Conservation (phyloP, 2,113 vertebrate genomes). For the Monarcha castaneiventris region DNA sequence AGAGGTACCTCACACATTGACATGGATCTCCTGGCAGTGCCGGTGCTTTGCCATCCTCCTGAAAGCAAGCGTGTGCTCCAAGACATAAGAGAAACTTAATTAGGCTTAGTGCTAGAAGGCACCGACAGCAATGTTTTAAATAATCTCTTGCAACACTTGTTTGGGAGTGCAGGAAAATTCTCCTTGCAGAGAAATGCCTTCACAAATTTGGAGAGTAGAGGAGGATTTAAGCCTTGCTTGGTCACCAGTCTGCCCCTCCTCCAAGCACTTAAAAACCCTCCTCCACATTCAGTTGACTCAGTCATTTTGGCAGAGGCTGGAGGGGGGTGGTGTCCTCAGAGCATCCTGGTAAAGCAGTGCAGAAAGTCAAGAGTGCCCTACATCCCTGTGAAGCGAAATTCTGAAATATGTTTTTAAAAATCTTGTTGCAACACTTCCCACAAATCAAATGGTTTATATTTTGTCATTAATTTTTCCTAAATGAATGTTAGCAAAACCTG, state of each 20-base stretch:
- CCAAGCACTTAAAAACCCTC: not conserved
- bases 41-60: not conserved
- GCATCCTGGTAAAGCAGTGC: not conserved
- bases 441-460: not conserved
- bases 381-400: not conserved
- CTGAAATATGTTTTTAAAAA: not conserved
- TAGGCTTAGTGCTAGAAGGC: slow-evolving; percentile 28
- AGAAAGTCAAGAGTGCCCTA: not conserved
- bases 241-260: not conserved
- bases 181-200: not conserved
- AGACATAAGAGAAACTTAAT: slow-evolving; percentile 14
- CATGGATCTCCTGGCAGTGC: not conserved
- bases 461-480: not conserved
- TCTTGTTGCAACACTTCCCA: not conserved
- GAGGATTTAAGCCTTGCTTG: not conserved
- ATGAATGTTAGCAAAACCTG: not conserved
- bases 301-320: not conserved
- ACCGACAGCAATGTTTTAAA: not conserved
- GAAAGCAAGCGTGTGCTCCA: not conserved
- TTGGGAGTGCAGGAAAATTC: not conserved
- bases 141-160: slow-evolving; percentile 16
- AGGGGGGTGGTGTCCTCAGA: not conserved
- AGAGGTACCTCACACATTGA: slow-evolving; percentile 28
- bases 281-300: not conserved
- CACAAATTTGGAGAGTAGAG: not conserved